A percentile compares a stretch with the other conserved stretches of the same genome.
Conservation (phyloP, 2,113 vertebrate genomes). For the Zosterops japonicus region DNA sequence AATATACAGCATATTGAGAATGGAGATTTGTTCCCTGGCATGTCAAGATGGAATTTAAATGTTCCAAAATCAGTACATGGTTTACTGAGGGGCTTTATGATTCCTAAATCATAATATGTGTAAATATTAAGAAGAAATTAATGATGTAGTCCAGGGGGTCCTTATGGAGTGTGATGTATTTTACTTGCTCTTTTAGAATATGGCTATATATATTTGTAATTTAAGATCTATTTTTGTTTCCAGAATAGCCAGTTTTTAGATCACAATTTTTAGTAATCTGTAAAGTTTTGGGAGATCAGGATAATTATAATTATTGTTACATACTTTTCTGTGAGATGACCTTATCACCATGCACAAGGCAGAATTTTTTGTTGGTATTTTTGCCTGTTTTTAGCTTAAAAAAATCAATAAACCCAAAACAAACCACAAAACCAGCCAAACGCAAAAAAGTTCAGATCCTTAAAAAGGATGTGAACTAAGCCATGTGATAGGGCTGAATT, state of each 20-base stretch:
- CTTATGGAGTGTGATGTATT: not conserved
- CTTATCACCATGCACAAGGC: not conserved
- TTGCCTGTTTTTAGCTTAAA: not conserved
- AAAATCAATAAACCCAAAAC: not conserved
- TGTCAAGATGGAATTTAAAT: not conserved
- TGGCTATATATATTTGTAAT: not conserved
- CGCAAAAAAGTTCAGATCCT: slow-evolving; percentile 14
- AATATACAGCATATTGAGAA: not conserved
- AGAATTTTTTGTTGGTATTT: not conserved
- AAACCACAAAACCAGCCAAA: not conserved
- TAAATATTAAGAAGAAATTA: not conserved
- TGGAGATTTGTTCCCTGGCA: not conserved
- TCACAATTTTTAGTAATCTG: not conserved
- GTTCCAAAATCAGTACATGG: not conserved
- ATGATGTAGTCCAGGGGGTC: not conserved
- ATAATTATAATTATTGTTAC: not conserved
- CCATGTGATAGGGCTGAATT: slow-evolving; percentile 15
- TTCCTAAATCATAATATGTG: not conserved
- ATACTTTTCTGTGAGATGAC: not conserved
- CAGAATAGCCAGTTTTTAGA: not conserved
- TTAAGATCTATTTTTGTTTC: not conserved
- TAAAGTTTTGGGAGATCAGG: not conserved
- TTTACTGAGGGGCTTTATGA: not conserved
- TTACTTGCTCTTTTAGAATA: not conserved
- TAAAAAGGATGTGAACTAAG: slow-evolving; percentile 44